Evolutionary conservation across 2,888 invertebrate genomes (phyloP), one percentile per base, ranked within the genome.

Genomic region (Brenthis hecate): DNA sequence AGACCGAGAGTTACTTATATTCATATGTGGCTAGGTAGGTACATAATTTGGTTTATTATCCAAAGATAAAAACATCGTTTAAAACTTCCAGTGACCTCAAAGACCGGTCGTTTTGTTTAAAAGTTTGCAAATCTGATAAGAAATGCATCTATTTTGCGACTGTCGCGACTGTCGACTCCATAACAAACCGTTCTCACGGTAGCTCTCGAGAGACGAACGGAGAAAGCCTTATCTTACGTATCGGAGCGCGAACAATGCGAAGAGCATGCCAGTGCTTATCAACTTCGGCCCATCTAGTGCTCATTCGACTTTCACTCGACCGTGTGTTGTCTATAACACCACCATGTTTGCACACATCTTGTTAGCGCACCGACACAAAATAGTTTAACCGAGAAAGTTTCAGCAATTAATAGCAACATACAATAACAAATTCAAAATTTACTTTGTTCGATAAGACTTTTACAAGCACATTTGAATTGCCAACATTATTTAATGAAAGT

Each of bases 201-300:
- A 88, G 91, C 91, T 85, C 82, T 83, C 77, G 74, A 84, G 72
- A 74, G 85, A 85, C 80, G 84, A 83, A 80, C 81, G 81, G 89
- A 86, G 88, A 91, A 88, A 91, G 89, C 87, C 84, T 90, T 91
- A 91, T 92, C 92, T 88, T 81, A 81, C 81, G 83, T 87, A 91
- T 90, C 89, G 85, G 84, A 85, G 83, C 85, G 85, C 84, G 83
- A 88, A 92, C 91, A 91, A 92, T 88, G 88, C 81, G 86, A 86
- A 86, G 89, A 91, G 88, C 88, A 85, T 87, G 89, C 84, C 84
- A 89, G 88, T 87, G 82, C 80, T 86, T 91, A 92, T 91, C 91
- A 81, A 80, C 78, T 78, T 78, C 81, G 83, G 83, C 81, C 81
- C 85, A 88, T 88, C 87, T 83, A 85, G 86, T 85, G 85, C 81